Evolutionary conservation across 2,888 invertebrate genomes (phyloP), one percentile per base, ranked within the genome.

Genomic region (Actias luna): DNA sequence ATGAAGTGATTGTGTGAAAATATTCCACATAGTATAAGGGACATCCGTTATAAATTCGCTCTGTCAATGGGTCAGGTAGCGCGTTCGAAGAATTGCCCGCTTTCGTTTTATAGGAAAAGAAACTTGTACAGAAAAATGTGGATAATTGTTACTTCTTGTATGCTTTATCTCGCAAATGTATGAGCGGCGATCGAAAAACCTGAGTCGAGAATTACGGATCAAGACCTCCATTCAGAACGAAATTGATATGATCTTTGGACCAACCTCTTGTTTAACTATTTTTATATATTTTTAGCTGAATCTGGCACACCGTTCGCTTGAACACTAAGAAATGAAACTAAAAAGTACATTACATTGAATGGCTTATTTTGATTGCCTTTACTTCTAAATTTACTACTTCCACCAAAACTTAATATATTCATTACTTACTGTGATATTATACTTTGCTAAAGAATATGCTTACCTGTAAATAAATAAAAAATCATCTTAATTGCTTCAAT

Each of bases 31-130:
- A 33, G 57, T 58, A n/a, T n/a, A 42, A 57, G 57, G 18, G 58
- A 58, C 42, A 58, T 58, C 57, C 58, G 61, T 61, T 58, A 61
- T 57, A 55, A 39, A 39, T 36, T 18, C 31, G 33, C 12, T 58
- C 31, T 42, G 42, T 42, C 42, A 61, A 29, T 61, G 18, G 61
- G 58, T 61, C 61, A 61, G 29, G 35, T 14, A 61, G n/a, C 22
- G 1, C 16, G 46, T 27, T 55, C 55, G 29, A 55, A 55, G 55
- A 55, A 55, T n/a, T 29, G n/a, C 55, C 55, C 27, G 55, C 55
- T 55, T 55, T 55, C 55, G 29, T 61, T 61, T 61, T 52, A 36
- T 35, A 36, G 35, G 25, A 36, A 33, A 46, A 52, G 52, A 61
- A 61, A 52, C 27, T 33, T 31, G 31, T 22, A 55, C 16, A 36